phyloP scores from a whole-genome alignment of 2,113 vertebrate species.

The Pogonocichla stellata region DNA sequence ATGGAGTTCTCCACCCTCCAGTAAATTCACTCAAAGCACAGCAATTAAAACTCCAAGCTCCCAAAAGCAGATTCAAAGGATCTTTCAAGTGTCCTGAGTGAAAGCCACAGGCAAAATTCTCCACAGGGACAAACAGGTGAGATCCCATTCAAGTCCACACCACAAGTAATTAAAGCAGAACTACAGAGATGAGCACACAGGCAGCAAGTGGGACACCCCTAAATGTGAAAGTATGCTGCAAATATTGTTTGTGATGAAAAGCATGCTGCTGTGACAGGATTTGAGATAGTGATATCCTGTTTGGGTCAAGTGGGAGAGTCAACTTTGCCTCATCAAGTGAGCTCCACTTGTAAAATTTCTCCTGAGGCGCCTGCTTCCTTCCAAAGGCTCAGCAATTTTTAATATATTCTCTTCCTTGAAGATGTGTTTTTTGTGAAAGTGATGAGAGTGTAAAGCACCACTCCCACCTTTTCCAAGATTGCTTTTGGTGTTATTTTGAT shows the following conservation, averaged over 20 bases:
- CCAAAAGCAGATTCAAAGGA: constrained; percentile 12
- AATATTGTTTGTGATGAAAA: background rate
- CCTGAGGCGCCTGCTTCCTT: background rate
- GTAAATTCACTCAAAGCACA: background rate
- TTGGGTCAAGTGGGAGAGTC: constrained; percentile 12
- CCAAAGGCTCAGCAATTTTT: constrained; percentile 20
- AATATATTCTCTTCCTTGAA: constrained; percentile 22
- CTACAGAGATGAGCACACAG: background rate
- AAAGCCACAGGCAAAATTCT: background rate
- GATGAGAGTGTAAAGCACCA: background rate
- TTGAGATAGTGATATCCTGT: background rate
- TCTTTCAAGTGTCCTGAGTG: background rate
- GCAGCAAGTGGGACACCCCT: background rate
- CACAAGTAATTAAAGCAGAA: background rate
- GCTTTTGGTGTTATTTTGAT: background rate
- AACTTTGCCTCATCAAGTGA: background rate
- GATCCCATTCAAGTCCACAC: background rate
- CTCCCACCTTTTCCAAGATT: background rate
- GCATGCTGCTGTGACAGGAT: background rate
- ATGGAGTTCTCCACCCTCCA: background rate
- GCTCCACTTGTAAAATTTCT: background rate
- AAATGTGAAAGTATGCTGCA: background rate
- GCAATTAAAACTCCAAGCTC: constrained; percentile 8
- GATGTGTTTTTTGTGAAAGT: background rate
- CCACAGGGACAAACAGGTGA: constrained; percentile 1